Base-by-base conservation (phyloP, 2,797 vertebrate species). In the Pelobates cultripes region DNA sequence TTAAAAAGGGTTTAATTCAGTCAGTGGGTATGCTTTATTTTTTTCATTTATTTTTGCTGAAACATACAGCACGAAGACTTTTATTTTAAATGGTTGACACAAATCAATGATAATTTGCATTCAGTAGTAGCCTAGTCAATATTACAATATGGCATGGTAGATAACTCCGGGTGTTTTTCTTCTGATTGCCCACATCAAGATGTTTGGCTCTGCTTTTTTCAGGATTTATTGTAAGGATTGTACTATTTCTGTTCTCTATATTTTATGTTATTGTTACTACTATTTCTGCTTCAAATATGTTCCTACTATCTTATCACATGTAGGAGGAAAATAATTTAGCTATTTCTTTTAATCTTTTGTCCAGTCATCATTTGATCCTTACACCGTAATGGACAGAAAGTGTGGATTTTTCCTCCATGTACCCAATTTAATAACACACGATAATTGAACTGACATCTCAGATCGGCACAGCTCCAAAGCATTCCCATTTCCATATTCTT, bases 391-490 rank as follows among this genome's bases (percentile, higher is more conserved):
- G 14, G 12, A 63, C 57, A 51, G 12, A 66, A 77, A 70, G 44
- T 15, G 60, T 77, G 45, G 44, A 44, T 71, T 77, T 71, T 73
- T 72, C 44, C 61, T 73, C 51, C 61, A 57, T 72, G 41, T 41
- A 7, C 17, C 44, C 60, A 66, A 14, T 81, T 71, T 71, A 75
- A 71, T 76, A 76, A 64, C 45, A 71, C 69, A 66, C 12, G 9
- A 82, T 82, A 82, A 82, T 55, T 66, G 53, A 55, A 77, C 74
- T 77, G 72, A 41, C 72, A 77, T 77, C 61, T 77, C 17, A 43
- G 53, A 77, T 81, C 57, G 28, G 67, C 67, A 17, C 17, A 81
- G 74, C 57, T 70, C 57, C 67, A 43, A 53, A 76, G 74, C 47
- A 7, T 67, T 28, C 28, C 42, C 45, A 82, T 82, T 81, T 72